These are phyloP conservation scores for Drosophila bocki DNA, from an alignment of 1,140 invertebrate species.

Conservation along the genomic window DNA sequence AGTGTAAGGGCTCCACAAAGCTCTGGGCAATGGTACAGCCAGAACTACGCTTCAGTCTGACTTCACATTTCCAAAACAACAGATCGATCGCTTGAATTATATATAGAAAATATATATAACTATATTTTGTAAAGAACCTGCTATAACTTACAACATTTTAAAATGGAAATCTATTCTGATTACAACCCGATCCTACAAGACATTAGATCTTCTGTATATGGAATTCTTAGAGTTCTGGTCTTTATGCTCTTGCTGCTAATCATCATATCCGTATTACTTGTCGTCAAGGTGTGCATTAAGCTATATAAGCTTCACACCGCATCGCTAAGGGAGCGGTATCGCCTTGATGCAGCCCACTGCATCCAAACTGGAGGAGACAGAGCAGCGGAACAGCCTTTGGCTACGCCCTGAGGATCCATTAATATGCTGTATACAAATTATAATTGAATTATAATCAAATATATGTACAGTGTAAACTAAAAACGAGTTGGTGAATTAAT, in stretches of 20 bases:
- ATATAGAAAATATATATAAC: background rate
- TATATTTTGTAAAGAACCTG: background rate
- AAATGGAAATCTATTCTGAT: background rate
- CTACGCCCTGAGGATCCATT: background rate
- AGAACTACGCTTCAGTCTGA: background rate
- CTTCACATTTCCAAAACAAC: background rate
- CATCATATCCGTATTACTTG: background rate
- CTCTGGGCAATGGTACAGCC: background rate
- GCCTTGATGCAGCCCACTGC: background rate
- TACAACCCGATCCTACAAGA: too few species aligned
- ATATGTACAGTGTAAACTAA: background rate
- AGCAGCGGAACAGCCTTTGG: background rate
- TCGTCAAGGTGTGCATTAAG: background rate
- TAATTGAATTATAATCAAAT: conserved; percentile 2
- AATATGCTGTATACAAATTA: background rate
- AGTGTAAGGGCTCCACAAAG: background rate
- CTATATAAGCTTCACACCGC: background rate
- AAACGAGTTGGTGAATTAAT: background rate
- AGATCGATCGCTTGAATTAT: background rate
- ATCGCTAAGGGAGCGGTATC: background rate
- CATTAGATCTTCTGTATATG: background rate
- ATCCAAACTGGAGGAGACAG: background rate
- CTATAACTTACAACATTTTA: too few species aligned
- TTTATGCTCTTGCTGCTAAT: background rate
- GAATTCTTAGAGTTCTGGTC: background rate